A percentile compares a stretch with the other conserved stretches of the same genome.
These are phyloP conservation scores for Greenwoodochromis staneri DNA, from an alignment of 2,113 vertebrate species.

Conservation along the genomic window DNA sequence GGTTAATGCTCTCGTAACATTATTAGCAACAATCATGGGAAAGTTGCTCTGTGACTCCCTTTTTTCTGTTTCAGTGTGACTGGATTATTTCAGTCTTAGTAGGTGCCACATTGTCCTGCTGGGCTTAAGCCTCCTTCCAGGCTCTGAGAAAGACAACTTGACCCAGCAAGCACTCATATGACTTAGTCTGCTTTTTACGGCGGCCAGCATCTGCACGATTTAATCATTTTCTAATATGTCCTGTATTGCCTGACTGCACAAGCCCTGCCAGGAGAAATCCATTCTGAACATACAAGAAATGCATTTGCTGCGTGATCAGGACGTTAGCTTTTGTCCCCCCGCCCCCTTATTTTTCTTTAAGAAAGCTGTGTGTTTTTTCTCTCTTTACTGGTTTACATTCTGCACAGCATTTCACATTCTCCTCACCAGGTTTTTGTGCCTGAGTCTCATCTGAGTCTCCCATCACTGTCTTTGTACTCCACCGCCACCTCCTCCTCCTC, in stretches of 20 bases:
- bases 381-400: background rate
- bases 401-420: background rate
- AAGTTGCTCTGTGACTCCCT: background rate
- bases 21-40: background rate
- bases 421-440: background rate
- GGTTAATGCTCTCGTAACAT: background rate
- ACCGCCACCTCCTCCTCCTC: background rate
- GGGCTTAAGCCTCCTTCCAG: background rate
- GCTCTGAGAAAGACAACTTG: background rate
- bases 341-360: background rate
- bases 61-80: background rate
- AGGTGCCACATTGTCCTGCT: background rate
- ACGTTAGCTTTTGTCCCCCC: background rate
- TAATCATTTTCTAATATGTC: slow-evolving; percentile 1
- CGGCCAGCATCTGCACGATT: background rate
- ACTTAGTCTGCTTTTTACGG: background rate
- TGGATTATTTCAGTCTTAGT: background rate
- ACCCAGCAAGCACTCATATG: slow-evolving; percentile 6
- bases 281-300: background rate
- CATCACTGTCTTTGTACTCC: slow-evolving; percentile 2
- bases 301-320: background rate
- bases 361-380: background rate
- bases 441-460: background rate
- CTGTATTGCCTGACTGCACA: slow-evolving; percentile 7
- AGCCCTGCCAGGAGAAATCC: background rate